Evolutionary conservation across 2,113 vertebrate genomes (phyloP).

Genomic region (Cromileptes altivelis): DNA sequence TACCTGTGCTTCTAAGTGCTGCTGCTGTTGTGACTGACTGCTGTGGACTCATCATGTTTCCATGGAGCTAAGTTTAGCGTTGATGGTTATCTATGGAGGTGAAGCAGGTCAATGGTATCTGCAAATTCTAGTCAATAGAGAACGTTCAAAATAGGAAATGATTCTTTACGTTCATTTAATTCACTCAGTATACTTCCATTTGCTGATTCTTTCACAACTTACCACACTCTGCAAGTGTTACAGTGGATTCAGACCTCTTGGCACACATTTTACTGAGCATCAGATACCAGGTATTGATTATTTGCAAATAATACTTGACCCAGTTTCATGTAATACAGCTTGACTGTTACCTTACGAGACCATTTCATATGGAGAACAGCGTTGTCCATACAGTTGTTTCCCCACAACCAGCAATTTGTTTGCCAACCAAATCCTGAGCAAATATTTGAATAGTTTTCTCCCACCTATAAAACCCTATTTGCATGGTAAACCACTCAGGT

Average conservation of each 20-base stretch:
- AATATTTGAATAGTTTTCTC: conserved; percentile 57
- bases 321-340: background rate
- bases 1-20: conserved; percentile 42
- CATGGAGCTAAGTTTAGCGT: conserved; percentile 35
- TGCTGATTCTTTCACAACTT: background rate
- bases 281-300: background rate
- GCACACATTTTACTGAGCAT: background rate
- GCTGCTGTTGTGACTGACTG: conserved; percentile 37
- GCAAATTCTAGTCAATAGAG: background rate
- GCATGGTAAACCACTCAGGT: conserved; percentile 30
- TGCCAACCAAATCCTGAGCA: background rate
- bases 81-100: background rate
- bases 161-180: background rate
- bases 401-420: conserved; percentile 33
- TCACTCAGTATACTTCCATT: background rate
- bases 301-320: background rate
- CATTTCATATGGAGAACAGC: background rate
- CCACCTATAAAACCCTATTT: conserved; percentile 34
- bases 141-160: background rate
- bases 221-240: too few relatives aligned
- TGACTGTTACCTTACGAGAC: background rate
- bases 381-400: background rate
- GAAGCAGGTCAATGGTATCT: conserved; percentile 22
- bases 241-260: background rate
- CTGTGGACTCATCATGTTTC: conserved; percentile 34